Evolutionary conservation across 2,113 vertebrate species (phyloP).

Genomic region (Pardalotus punctatus): DNA sequence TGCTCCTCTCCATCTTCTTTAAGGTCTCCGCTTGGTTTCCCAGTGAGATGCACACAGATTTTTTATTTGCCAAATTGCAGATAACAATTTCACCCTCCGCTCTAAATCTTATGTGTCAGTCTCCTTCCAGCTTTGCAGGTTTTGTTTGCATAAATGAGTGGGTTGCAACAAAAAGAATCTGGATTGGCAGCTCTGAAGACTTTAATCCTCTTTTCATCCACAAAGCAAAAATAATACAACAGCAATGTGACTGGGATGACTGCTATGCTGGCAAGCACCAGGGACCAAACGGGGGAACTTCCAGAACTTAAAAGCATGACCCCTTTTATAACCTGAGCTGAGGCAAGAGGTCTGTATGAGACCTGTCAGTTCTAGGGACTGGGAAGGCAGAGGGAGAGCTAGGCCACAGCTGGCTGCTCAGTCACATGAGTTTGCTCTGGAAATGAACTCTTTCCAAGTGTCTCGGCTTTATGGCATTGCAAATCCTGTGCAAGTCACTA

Average conservation of each 20-base stretch:
- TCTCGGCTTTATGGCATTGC: not conserved
- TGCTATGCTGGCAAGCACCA: not conserved
- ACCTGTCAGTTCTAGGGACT: not conserved
- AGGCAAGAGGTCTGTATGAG: not conserved
- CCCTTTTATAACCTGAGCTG: not conserved
- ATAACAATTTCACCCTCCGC: not conserved
- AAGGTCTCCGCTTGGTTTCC: not conserved
- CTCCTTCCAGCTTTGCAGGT: not conserved
- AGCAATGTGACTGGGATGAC: not conserved
- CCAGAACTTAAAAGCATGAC: not conserved
- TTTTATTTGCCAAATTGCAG: not conserved
- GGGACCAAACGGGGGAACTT: not conserved
- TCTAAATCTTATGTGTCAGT: not conserved
- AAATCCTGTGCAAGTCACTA: not conserved
- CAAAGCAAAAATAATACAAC: not conserved
- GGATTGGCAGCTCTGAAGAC: not conserved
- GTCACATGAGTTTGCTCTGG: not conserved
- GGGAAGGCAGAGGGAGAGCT: not conserved
- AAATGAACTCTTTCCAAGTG: not conserved
- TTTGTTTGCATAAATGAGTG: not conserved
- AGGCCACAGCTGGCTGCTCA: not conserved
- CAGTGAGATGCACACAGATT: not conserved
- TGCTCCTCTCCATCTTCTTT: not conserved
- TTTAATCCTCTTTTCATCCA: constrained; percentile 15
- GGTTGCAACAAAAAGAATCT: not conserved